phyloP scores from a whole-genome alignment of 1,140 invertebrate species.

The Wiebesia pumilae region DNA sequence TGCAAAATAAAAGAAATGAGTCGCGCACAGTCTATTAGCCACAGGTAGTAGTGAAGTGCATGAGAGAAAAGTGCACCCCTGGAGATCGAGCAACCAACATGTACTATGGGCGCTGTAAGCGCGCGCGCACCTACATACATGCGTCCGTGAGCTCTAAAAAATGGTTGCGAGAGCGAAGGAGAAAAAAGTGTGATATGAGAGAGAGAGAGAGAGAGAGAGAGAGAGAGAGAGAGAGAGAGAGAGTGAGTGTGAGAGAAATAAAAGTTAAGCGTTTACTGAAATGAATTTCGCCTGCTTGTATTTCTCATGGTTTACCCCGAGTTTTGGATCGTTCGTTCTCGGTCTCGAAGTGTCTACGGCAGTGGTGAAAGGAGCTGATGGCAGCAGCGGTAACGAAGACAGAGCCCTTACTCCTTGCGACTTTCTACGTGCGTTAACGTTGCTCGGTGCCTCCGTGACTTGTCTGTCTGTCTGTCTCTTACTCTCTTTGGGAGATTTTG shows the following conservation, averaged over 20 bases:
- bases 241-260: neutral
- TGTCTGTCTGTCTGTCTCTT: neutral
- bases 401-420: neutral
- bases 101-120: neutral
- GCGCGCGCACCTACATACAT: neutral
- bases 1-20: neutral
- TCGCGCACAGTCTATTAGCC: too few species aligned
- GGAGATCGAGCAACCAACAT: neutral
- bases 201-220: neutral
- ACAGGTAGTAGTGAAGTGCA: neutral
- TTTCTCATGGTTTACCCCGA: constrained; percentile 8
- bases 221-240: neutral
- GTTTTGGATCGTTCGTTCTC: neutral
- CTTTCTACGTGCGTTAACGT: neutral
- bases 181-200: neutral
- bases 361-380: neutral
- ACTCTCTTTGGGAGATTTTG: neutral
- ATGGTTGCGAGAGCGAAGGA: neutral
- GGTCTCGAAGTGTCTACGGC: too few species aligned
- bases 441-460: too few species aligned
- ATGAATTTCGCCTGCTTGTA: neutral
- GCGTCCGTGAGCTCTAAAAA: neutral
- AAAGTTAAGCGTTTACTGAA: too few species aligned
- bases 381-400: neutral
- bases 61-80: constrained; percentile 13